A percentile compares a stretch with the other conserved stretches of the same genome.
These are phyloP conservation scores for Drosophila ercepeae DNA, from an alignment of 1,140 invertebrate genomes.

Conservation along the genomic window DNA sequence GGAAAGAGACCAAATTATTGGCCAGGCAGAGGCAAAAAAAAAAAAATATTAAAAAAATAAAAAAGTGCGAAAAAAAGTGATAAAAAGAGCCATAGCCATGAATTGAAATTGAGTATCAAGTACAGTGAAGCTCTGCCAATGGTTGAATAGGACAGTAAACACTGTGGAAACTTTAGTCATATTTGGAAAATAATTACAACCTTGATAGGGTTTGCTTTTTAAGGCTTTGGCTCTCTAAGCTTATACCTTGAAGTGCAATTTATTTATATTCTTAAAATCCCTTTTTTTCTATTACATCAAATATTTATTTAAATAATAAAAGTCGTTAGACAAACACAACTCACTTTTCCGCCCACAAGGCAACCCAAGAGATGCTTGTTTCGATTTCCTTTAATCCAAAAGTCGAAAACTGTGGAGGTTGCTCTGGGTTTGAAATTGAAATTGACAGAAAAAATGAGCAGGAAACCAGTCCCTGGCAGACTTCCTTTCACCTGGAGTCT, in stretches of 20 bases:
- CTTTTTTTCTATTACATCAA: too few species aligned
- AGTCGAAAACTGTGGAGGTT: neutral
- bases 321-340: too few species aligned
- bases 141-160: neutral
- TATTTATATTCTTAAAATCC: too few species aligned
- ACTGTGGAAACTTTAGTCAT: neutral
- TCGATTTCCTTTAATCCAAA: neutral
- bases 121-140: neutral
- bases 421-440: neutral
- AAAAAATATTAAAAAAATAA: conserved; percentile 1
- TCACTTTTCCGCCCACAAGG: neutral
- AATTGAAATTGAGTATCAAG: conserved; percentile 15
- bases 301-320: too few species aligned
- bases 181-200: neutral
- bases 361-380: neutral
- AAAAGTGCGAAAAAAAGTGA: conserved; percentile 13
- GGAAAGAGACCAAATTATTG: neutral
- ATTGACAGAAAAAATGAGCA: neutral
- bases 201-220: neutral
- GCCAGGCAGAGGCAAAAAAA: neutral
- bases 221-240: neutral
- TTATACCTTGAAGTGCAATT: too few species aligned
- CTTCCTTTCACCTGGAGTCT: conserved; percentile 20
- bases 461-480: neutral
- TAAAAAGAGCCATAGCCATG: conserved; percentile 12